Evolutionary conservation across 2,113 vertebrate genomes (phyloP), one percentile per base, ranked within the genome.

Genomic region (Cryptotis parvus): DNA sequence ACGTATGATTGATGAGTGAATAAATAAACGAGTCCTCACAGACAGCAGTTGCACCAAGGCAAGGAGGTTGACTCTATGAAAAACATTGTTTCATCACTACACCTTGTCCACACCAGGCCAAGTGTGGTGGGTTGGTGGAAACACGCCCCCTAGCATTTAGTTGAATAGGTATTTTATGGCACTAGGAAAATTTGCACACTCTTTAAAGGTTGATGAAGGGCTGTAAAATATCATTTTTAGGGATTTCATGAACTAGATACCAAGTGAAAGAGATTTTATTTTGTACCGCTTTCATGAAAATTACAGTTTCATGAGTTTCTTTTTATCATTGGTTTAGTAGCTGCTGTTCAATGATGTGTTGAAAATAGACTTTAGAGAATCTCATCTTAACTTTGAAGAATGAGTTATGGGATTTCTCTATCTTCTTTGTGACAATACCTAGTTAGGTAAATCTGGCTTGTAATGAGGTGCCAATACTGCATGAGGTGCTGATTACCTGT

Each of bases 301-400:
- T 84, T 33, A 93, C 26, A 27, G 39, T 83, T 78, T 93, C 63
- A n/a, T n/a, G 65, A 87, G n/a, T 26, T 61, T 77, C 85, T 77
- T 63, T 31, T 9, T 55, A 74, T 1, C 0, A 43, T 85, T 75
- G 43, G 16, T 75, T 88, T 73, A 52, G 65, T 78, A 45, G 61
- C 37, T 88, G 83, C 79, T 82, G 20, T 52, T 88, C 78, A 41
- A 75, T 70, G 61, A 22, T 49, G 43, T 88, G 10, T 78, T 70
- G 49, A 74, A 69, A 52, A 82, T 5, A 58, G 72, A 55, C 77
- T 58, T 22, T 80, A 9, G 24, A 37, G 84, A 88, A 77, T 29
- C 63, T 35, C 33, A n/a, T 58, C 83, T 68, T 76, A 68, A 77
- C 33, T 37, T 49, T n/a, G 43, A 58, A 83, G 65, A 90, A 55